Evolutionary conservation across 2,888 invertebrate species (phyloP), one percentile per base, ranked within the genome.

Genomic region (Didymodactylos carnosus): DNA sequence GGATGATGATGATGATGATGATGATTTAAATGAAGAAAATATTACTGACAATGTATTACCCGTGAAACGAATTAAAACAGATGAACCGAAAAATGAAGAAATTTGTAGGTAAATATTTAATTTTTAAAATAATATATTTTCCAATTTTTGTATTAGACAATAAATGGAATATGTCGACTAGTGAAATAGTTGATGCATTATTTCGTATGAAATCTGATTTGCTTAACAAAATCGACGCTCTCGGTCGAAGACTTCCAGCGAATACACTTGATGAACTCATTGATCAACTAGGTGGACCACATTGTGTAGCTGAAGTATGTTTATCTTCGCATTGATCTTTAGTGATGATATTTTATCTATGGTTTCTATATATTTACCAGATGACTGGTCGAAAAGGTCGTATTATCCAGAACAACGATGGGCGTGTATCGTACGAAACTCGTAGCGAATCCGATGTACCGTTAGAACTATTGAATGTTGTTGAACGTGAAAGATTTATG

Each of bases 211-310:
- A 94, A 85, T 91, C 92, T 79, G 91, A 94, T 77, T 85, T 98
- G 51, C 83, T 98, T 77, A 87, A 87, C 76, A 88, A 88, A 80
- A 89, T 98, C 75, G 94, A 97, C 82, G 85, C 87, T 39, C 86
- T 97, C 3, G 95, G 94, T 8, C 88, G 90, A 1, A 87, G 88
- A 29, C 85, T 99, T 78, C 98, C 98, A 10, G 91, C 95, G 49
- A 98, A 99, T 84, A 95, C 98, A 1, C 86, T 99, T 69, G 98
- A 99, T 86, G 94, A 98, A 83, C 87, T 98, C 16, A 97, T 99
- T 77, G 97, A 99, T 84, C 93, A 94, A 81, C 87, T 98, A 14
- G 98, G 98, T 70, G 98, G 98, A 2, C 91, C 95, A 0, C 93
- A 94, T 78, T 91, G 92, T 84, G 98, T 98, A 0, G 97, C 98